These are phyloP conservation scores for Fabriciana adippe DNA, from an alignment of 2,888 invertebrate genomes.

Conservation along the genomic window DNA sequence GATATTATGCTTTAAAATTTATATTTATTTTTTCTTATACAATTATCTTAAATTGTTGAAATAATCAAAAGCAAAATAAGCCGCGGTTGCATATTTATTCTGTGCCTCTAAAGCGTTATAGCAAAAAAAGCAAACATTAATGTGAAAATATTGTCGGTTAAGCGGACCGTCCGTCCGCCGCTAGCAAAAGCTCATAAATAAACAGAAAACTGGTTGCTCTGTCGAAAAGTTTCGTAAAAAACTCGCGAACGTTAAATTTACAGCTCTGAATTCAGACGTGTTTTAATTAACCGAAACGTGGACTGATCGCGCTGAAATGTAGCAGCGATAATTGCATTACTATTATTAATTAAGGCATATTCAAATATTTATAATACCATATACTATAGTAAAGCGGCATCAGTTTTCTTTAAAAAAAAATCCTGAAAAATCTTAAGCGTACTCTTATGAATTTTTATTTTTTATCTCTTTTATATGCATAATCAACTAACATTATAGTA, in stretches of 20 bases:
- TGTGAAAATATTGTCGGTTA: conserved; percentile 61
- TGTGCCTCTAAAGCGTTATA: conserved; percentile 62
- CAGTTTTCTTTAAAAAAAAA: neutral
- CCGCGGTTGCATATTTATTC: conserved; percentile 39
- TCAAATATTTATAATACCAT: conserved; percentile 9
- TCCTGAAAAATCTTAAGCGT: too few species aligned
- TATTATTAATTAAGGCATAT: conserved; percentile 31
- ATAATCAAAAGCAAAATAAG: conserved; percentile 1
- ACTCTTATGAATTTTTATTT: too few species aligned
- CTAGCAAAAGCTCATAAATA: conserved; percentile 79
- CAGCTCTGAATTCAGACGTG: conserved; percentile 72
- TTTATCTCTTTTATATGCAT: too few species aligned
- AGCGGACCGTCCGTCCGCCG: conserved; percentile 64
- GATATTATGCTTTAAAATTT: neutral
- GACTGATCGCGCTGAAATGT: conserved; percentile 48
- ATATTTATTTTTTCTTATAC: neutral
- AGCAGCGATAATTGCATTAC: conserved; percentile 43
- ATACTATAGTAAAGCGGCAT: neutral
- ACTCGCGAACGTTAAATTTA: conserved; percentile 73
- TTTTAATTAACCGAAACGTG: conserved; percentile 76
- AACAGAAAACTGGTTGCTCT: conserved; percentile 77
- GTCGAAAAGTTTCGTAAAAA: conserved; percentile 76
- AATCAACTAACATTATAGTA: conserved; percentile 5
- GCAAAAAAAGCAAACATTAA: conserved; percentile 57
- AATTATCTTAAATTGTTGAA: neutral